phyloP scores from a whole-genome alignment of 2,113 vertebrate genomes.

The Melozone crissalis region DNA sequence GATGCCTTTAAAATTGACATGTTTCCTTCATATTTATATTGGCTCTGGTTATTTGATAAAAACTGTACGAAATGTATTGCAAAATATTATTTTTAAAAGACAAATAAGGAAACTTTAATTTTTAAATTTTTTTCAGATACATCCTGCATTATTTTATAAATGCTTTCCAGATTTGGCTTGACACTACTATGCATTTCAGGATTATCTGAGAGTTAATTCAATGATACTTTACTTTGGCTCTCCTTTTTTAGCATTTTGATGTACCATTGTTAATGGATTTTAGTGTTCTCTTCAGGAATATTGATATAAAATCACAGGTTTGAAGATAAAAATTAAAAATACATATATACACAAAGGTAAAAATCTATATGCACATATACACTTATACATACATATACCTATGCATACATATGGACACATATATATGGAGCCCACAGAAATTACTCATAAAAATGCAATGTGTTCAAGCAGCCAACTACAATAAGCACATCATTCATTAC shows the following conservation, averaged over 20 bases:
- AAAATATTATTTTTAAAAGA: constrained; percentile 7
- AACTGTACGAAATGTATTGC: not conserved
- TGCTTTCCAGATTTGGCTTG: constrained; percentile 32
- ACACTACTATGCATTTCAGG: not conserved
- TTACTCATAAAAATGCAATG: constrained; percentile 6
- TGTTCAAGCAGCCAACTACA: not conserved
- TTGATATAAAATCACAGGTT: constrained; percentile 26
- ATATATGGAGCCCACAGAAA: not conserved
- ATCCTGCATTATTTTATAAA: constrained; percentile 28
- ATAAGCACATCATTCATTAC: not conserved
- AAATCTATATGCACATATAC: not conserved
- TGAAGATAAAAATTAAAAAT: constrained; percentile 19
- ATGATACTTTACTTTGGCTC: constrained; percentile 41
- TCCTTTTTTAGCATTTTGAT: not conserved
- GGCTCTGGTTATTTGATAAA: not conserved
- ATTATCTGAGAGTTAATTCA: constrained; percentile 28
- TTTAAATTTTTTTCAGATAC: not conserved
- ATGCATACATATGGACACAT: not conserved
- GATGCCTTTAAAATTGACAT: not conserved
- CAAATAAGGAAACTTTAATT: not conserved
- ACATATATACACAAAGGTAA: not conserved
- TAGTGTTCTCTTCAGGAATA: constrained; percentile 17
- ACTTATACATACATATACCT: not conserved
- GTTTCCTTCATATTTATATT: not conserved
- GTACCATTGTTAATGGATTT: constrained; percentile 24